These are phyloP conservation scores for Amphiprion ocellaris DNA, from an alignment of 2,113 vertebrate species.

Conservation along the genomic window DNA sequence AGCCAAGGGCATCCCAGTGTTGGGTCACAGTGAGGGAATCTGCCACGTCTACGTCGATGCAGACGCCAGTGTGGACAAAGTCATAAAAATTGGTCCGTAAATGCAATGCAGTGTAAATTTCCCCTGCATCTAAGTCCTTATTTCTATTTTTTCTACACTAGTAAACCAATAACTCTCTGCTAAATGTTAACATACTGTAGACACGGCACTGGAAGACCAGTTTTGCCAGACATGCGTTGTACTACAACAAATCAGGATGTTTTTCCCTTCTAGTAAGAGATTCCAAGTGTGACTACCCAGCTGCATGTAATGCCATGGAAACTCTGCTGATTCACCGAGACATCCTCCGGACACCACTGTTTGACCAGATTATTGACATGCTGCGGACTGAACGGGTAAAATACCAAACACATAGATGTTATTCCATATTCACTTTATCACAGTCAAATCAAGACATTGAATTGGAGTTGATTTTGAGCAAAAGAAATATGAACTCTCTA, in stretches of 20 bases:
- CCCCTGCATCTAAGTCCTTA: neutral
- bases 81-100: constrained; percentile 89
- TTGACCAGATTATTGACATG: constrained; percentile 98
- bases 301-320: constrained; percentile 97
- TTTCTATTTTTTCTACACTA: neutral
- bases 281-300: constrained; percentile 98
- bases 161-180: neutral
- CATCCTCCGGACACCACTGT: constrained; percentile 91
- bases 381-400: constrained; percentile 91
- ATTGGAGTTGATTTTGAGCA: neutral
- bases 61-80: constrained; percentile 93
- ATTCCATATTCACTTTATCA: neutral
- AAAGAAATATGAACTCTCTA: too few relatives aligned
- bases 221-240: neutral
- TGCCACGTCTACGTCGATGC: constrained; percentile 94
- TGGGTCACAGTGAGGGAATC: constrained; percentile 97
- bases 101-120: neutral
- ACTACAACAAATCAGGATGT: neutral
- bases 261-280: constrained; percentile 89
- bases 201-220: neutral
- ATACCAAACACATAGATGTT: neutral
- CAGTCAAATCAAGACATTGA: neutral
- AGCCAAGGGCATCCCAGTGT: constrained; percentile 94
- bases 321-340: constrained; percentile 95
- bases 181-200: neutral